Evolutionary conservation across 1,140 invertebrate species (phyloP).

Genomic region (Drosophila eugracilis): DNA sequence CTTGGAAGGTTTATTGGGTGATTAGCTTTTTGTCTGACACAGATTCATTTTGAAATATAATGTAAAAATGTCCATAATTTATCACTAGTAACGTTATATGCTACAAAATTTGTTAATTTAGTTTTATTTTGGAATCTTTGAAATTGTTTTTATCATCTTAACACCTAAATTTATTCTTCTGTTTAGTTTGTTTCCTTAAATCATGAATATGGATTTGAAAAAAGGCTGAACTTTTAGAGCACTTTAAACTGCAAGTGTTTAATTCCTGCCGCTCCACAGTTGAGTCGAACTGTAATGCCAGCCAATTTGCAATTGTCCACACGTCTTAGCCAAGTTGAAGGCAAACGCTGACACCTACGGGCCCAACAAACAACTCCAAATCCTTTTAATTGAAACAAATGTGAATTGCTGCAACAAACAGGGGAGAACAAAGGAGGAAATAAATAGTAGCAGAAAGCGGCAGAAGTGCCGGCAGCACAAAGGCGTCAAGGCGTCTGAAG

Average conservation of each 20-base stretch:
- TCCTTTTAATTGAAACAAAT: constrained; percentile 83
- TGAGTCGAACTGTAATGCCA: constrained; percentile 1
- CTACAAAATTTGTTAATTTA: too few relatives aligned
- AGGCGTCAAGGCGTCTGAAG: constrained; percentile 78
- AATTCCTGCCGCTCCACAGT: constrained; percentile 8
- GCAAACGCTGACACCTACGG: constrained; percentile 52
- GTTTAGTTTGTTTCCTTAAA: too few relatives aligned
- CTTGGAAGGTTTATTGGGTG: too few relatives aligned
- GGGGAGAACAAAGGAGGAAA: constrained; percentile 34
- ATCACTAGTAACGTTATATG: too few relatives aligned
- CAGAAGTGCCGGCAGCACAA: constrained; percentile 41
- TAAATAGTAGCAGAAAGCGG: constrained; percentile 18
- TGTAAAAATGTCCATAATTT: too few relatives aligned
- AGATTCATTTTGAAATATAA: too few relatives aligned
- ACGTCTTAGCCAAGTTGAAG: constrained; percentile 45
- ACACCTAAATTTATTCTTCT: too few relatives aligned
- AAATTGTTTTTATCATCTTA: too few relatives aligned
- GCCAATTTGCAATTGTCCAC: constrained; percentile 53
- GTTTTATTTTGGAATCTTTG: too few relatives aligned
- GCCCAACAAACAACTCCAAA: constrained; percentile 47
- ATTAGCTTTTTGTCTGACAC: too few relatives aligned
- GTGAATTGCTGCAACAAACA: constrained; percentile 55
- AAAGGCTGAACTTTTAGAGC: not conserved
- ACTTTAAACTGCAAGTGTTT: not conserved
- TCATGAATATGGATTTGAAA: not conserved